Conservation (phyloP, 2,797 vertebrate genomes). For the Pelobates cultripes region DNA sequence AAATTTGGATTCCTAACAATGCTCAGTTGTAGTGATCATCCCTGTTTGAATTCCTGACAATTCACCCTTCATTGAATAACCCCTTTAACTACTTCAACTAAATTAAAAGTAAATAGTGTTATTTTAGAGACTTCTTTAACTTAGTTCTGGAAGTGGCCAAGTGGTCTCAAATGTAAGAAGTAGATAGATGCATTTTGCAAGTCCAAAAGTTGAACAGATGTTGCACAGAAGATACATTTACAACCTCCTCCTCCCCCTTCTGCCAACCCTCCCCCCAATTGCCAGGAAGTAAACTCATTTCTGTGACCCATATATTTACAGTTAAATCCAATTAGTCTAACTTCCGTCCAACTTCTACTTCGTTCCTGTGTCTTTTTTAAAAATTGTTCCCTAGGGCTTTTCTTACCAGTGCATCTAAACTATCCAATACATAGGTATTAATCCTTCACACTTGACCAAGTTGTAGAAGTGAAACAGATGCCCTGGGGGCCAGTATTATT, state of each 20-base stretch:
- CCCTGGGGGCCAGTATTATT: background rate
- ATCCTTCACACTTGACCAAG: slow-evolving; percentile 33
- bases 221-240: slow-evolving; percentile 39
- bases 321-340: slow-evolving; percentile 46
- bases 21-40: too few species aligned
- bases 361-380: background rate
- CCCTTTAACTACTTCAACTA: too few species aligned
- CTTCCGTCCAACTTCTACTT: slow-evolving; percentile 39
- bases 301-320: slow-evolving; percentile 38
- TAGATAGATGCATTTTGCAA: too few species aligned
- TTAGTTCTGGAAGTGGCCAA: too few species aligned
- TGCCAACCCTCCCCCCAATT: background rate
- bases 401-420: slow-evolving; percentile 9
- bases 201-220: slow-evolving; percentile 42
- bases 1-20: too few species aligned
- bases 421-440: background rate
- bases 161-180: too few species aligned
- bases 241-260: slow-evolving; percentile 48
- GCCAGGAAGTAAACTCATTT: slow-evolving; percentile 50
- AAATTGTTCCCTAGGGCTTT: slow-evolving; percentile 21
- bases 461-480: slow-evolving; percentile 1
- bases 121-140: too few species aligned
- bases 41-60: too few species aligned
- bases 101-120: too few species aligned
- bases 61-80: too few species aligned